Evolutionary conservation across 2,797 vertebrate genomes (phyloP).

Genomic region (Anisognathus igniventris): DNA sequence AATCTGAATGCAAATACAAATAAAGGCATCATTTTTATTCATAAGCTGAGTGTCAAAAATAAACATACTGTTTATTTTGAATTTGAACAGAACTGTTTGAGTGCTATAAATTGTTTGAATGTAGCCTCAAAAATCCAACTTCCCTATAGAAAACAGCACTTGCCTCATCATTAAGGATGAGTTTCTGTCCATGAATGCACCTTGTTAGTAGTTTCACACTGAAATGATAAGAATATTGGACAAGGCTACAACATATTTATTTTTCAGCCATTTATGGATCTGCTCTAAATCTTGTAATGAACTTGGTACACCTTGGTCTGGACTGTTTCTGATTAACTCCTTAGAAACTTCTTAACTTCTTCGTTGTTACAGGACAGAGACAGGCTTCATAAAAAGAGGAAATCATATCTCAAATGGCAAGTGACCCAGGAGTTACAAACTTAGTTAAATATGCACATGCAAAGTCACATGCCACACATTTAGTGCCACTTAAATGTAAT

Average conservation of each 20-base stretch:
- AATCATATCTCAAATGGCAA: background rate
- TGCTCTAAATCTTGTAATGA: background rate
- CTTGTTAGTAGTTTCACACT: background rate
- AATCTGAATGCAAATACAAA: conserved; percentile 1
- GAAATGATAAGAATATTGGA: background rate
- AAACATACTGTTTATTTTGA: background rate
- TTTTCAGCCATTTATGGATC: background rate
- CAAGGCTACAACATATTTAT: background rate
- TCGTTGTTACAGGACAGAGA: background rate
- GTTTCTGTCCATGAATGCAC: background rate
- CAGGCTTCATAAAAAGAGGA: background rate
- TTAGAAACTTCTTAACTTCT: background rate
- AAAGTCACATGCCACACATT: background rate
- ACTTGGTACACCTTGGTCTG: background rate
- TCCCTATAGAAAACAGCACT: background rate
- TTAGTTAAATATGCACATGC: background rate
- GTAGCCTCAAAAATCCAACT: background rate
- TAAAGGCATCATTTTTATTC: background rate
- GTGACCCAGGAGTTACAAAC: background rate
- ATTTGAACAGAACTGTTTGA: background rate
- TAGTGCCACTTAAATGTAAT: background rate
- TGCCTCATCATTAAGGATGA: background rate
- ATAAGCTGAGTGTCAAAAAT: background rate
- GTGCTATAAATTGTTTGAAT: background rate
- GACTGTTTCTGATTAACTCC: background rate